These are phyloP conservation scores for Gymnocheta viridis DNA, from an alignment of 2,888 invertebrate species.

Conservation along the genomic window DNA sequence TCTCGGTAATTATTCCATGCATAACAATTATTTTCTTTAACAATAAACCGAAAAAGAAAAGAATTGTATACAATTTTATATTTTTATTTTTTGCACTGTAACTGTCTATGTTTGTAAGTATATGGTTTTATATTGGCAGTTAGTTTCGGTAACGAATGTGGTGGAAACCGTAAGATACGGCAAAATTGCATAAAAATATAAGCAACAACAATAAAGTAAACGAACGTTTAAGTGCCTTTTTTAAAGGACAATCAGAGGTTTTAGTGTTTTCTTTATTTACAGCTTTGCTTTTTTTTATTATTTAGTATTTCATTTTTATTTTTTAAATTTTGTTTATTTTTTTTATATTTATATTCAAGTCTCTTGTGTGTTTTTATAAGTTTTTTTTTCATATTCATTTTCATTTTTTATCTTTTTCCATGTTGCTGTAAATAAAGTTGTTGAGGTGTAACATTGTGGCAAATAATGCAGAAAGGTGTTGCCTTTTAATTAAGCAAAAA, in stretches of 20 bases:
- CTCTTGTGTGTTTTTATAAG: slow-evolving; percentile 10
- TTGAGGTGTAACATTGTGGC: slow-evolving; percentile 66
- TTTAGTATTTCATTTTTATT: background rate
- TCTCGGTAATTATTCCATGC: slow-evolving; percentile 68
- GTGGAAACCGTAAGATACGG: slow-evolving; percentile 24
- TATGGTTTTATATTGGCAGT: slow-evolving; percentile 13
- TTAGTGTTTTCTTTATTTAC: slow-evolving; percentile 41
- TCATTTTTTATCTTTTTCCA: slow-evolving; percentile 12
- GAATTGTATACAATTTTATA: slow-evolving; percentile 37
- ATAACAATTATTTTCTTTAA: slow-evolving; percentile 68
- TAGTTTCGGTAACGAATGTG: slow-evolving; percentile 53
- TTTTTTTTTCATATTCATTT: too few species aligned
- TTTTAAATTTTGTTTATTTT: background rate
- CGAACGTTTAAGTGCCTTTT: slow-evolving; percentile 62
- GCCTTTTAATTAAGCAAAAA: slow-evolving; percentile 68
- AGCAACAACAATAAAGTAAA: slow-evolving; percentile 52
- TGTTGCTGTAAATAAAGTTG: slow-evolving; percentile 61
- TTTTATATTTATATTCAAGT: slow-evolving; percentile 44
- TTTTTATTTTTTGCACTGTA: background rate
- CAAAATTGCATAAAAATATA: slow-evolving; percentile 62
- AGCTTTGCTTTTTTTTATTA: slow-evolving; percentile 2
- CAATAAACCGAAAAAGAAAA: slow-evolving; percentile 47
- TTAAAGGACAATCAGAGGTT: slow-evolving; percentile 63
- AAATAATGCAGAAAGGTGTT: slow-evolving; percentile 70
- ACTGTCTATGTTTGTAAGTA: slow-evolving; percentile 9